Evolutionary conservation across 2,797 vertebrate species (phyloP).

Genomic region (Oreonectes daqikongensis): DNA sequence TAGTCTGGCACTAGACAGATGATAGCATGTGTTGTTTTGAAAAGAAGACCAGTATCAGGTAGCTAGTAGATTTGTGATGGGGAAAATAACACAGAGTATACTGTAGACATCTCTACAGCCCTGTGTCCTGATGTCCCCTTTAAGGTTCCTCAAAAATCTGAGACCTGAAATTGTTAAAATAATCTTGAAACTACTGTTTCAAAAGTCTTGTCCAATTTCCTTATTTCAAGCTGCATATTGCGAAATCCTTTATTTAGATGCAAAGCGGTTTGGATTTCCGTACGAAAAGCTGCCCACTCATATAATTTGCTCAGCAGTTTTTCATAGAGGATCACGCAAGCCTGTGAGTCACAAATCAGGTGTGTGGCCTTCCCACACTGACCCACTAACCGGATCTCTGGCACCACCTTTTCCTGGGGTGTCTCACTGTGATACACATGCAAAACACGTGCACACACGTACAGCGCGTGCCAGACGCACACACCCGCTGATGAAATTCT

Average conservation of each 20-base stretch:
- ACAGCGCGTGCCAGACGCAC: background rate
- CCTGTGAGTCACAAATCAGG: slow-evolving; percentile 12
- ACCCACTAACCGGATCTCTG: slow-evolving; percentile 64
- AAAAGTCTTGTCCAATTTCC: slow-evolving; percentile 3
- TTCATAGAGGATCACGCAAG: background rate
- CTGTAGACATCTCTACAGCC: background rate
- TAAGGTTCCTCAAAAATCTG: background rate
- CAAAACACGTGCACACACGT: background rate
- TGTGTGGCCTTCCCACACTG: slow-evolving; percentile 44
- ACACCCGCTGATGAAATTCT: slow-evolving; percentile 33
- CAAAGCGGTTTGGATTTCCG: background rate
- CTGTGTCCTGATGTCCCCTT: background rate
- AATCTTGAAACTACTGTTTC: background rate
- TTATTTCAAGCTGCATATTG: background rate
- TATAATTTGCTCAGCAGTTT: background rate
- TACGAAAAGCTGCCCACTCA: slow-evolving; percentile 2
- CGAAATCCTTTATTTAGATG: background rate
- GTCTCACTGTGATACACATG: slow-evolving; percentile 26
- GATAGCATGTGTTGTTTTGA: slow-evolving; percentile 25
- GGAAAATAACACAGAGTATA: slow-evolving; percentile 10
- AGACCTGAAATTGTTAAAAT: background rate
- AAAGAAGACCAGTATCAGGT: slow-evolving; percentile 17
- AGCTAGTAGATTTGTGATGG: slow-evolving; percentile 12
- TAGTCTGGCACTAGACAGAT: slow-evolving; percentile 9
- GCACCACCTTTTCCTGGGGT: slow-evolving; percentile 46